phyloP scores from a whole-genome alignment of 2,113 vertebrate species.

The Bothrops jararaca region DNA sequence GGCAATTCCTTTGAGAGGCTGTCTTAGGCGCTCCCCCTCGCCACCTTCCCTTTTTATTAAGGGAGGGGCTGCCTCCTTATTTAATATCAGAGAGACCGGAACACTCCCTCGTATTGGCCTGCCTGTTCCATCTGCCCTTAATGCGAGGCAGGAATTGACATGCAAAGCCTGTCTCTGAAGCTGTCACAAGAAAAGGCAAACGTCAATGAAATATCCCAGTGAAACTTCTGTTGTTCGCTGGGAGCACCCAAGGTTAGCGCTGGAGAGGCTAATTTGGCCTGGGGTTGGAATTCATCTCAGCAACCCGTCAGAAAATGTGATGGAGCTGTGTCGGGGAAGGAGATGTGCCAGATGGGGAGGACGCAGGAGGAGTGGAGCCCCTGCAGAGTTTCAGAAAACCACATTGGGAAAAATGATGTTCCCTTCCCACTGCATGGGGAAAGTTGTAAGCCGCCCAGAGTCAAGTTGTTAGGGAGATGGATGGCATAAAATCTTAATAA shows the following conservation, averaged over 20 bases:
- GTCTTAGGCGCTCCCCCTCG: neutral
- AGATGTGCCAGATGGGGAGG: constrained; percentile 26
- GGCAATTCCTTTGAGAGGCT: neutral
- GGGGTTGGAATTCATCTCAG: fast-evolving
- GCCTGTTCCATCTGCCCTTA: neutral
- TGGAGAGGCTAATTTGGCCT: neutral
- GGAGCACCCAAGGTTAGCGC: neutral
- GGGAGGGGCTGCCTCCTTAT: neutral
- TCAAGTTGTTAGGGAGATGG: neutral
- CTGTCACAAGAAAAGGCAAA: neutral
- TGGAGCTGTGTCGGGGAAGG: neutral
- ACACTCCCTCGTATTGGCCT: too few species aligned
- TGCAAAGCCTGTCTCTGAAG: neutral
- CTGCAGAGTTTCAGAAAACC: constrained; percentile 35
- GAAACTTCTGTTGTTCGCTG: fast-evolving
- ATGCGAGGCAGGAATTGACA: neutral
- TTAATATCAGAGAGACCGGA: neutral
- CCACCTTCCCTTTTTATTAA: neutral
- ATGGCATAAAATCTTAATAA: neutral
- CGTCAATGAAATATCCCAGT: neutral
- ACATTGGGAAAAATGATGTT: neutral
- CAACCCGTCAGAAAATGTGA: constrained; percentile 36
- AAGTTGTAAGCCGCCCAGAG: too few species aligned
- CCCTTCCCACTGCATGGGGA: neutral
- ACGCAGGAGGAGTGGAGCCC: neutral